phyloP scores from a whole-genome alignment of 2,888 invertebrate species.

The Oxyteleia sp. region DNA sequence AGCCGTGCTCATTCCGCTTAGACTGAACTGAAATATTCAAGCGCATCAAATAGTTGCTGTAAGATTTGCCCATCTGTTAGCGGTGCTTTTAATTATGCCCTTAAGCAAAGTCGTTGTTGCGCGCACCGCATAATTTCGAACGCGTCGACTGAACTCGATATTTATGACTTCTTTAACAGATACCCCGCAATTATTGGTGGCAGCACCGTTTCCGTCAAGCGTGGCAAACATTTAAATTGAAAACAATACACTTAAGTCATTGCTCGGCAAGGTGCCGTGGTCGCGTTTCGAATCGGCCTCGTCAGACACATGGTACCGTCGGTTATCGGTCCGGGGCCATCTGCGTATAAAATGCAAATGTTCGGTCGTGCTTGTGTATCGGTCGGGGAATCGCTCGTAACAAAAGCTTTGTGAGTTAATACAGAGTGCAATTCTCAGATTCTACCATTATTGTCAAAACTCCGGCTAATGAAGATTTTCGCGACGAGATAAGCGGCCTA shows the following conservation, averaged over 20 bases:
- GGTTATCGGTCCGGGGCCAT: slow-evolving; percentile 75
- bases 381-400: slow-evolving; percentile 46
- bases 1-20: slow-evolving; percentile 2
- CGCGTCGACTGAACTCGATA: slow-evolving; percentile 53
- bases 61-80: slow-evolving; percentile 66
- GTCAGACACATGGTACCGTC: slow-evolving; percentile 62
- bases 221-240: slow-evolving; percentile 61
- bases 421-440: slow-evolving; percentile 57
- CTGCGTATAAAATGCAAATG: slow-evolving; percentile 79
- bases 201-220: slow-evolving; percentile 64
- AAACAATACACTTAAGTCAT: slow-evolving; percentile 64
- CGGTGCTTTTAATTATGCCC: slow-evolving; percentile 63
- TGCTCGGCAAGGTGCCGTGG: slow-evolving; percentile 75
- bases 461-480: slow-evolving; percentile 59
- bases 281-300: slow-evolving; percentile 59
- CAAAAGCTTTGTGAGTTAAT: slow-evolving; percentile 60
- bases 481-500: slow-evolving; percentile 37
- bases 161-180: slow-evolving; percentile 70
- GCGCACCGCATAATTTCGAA: slow-evolving; percentile 44
- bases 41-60: slow-evolving; percentile 38
- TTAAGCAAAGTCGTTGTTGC: slow-evolving; percentile 33
- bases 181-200: slow-evolving; percentile 63
- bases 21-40: slow-evolving; percentile 47
- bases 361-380: slow-evolving; percentile 65
- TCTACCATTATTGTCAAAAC: slow-evolving; percentile 56